A percentile compares a stretch with the other conserved stretches of the same genome.
phyloP scores from a whole-genome alignment of 2,797 vertebrate genomes.

The Chelonia mydas region DNA sequence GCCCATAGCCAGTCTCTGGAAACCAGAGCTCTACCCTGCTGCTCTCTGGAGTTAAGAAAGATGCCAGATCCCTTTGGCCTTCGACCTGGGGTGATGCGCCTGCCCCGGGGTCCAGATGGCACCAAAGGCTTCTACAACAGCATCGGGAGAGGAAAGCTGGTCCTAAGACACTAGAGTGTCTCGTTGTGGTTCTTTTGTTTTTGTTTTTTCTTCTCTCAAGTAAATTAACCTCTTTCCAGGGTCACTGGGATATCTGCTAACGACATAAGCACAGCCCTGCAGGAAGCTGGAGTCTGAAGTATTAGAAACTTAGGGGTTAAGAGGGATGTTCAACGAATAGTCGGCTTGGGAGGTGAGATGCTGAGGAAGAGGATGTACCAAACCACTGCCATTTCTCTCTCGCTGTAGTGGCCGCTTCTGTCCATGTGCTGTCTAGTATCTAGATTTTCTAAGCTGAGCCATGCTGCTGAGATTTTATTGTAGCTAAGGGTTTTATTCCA shows the following conservation, averaged over 20 bases:
- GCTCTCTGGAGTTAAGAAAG: not conserved
- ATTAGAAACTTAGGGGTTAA: not conserved
- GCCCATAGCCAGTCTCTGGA: slow-evolving; percentile 1
- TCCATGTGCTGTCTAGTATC: not conserved
- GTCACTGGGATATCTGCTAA: not conserved
- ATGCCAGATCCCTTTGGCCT: not conserved
- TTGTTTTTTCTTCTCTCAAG: not conserved
- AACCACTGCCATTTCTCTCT: not conserved
- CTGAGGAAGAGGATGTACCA: not conserved
- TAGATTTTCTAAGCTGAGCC: not conserved
- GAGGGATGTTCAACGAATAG: fast-evolving
- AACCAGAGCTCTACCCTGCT: not conserved
- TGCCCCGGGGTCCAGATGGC: slow-evolving; percentile 77
- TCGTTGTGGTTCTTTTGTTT: fast-evolving
- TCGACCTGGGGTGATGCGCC: slow-evolving; percentile 44
- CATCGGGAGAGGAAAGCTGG: slow-evolving; percentile 65
- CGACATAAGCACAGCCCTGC: too few species aligned
- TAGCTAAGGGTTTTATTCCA: not conserved
- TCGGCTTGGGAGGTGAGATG: not conserved
- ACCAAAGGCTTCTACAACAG: slow-evolving; percentile 76
- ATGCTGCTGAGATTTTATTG: not conserved
- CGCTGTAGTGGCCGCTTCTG: too few species aligned
- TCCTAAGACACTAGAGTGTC: slow-evolving; percentile 31
- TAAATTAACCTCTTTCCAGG: not conserved
- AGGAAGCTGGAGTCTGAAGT: not conserved